Conservation (phyloP, 2,113 vertebrate genomes). For the Chaetops frenatus region DNA sequence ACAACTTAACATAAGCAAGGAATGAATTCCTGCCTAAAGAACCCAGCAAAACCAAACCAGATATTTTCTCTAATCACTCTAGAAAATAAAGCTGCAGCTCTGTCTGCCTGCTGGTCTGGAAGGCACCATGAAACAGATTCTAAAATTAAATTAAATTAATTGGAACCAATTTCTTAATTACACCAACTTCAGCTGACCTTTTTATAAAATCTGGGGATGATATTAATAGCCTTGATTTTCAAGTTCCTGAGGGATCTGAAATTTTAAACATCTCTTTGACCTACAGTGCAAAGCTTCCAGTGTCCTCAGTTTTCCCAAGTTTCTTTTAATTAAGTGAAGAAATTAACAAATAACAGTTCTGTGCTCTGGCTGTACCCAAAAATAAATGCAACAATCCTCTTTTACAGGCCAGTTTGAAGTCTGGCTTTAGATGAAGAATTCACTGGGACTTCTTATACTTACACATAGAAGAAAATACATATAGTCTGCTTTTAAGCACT, state of each 20-base stretch:
- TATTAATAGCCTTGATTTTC: conserved; percentile 2
- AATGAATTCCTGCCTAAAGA: background rate
- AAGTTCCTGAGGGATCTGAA: background rate
- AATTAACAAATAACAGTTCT: background rate
- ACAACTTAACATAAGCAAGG: background rate
- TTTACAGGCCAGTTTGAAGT: background rate
- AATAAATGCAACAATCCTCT: background rate
- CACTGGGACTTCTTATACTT: background rate
- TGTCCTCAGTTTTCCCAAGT: background rate
- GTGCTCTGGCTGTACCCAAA: background rate
- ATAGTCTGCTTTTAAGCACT: background rate
- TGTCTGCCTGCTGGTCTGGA: background rate
- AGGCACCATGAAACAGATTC: background rate
- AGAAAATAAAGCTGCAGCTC: background rate
- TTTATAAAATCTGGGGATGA: background rate
- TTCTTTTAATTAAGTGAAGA: background rate
- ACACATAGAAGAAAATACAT: background rate
- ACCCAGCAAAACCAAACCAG: background rate
- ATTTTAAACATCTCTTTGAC: background rate
- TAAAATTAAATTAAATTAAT: conserved; percentile 34
- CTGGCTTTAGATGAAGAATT: background rate
- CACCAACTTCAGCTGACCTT: conserved; percentile 11
- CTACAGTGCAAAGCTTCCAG: background rate
- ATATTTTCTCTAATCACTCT: background rate
- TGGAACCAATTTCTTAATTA: conserved; percentile 45